A percentile compares a stretch with the other conserved stretches of the same genome.
phyloP scores from a whole-genome alignment of 2,888 invertebrate genomes.

The Noctua pronuba region DNA sequence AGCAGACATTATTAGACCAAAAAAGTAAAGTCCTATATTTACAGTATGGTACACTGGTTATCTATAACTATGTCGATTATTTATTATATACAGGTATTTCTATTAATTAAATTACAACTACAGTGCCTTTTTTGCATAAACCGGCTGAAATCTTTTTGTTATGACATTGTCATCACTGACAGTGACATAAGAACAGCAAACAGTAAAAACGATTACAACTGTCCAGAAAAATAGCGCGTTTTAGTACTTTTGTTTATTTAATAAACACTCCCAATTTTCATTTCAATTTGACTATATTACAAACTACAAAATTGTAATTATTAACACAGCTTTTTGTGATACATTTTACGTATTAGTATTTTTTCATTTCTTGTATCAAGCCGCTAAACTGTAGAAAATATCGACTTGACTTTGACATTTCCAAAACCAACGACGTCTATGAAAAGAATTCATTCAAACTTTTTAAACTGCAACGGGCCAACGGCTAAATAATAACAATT shows the following conservation, averaged over 20 bases:
- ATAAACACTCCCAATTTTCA: background rate
- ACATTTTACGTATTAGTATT: background rate
- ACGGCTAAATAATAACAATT: conserved; percentile 78
- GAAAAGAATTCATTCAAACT: conserved; percentile 69
- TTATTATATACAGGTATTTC: background rate
- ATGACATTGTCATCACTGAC: conserved; percentile 8
- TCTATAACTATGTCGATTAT: background rate
- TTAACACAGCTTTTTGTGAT: background rate
- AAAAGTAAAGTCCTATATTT: background rate
- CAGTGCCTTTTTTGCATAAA: too few species aligned
- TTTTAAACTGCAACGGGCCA: conserved; percentile 86
- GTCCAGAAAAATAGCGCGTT: conserved; percentile 16
- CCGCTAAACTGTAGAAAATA: conserved; percentile 5
- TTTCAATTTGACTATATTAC: background rate
- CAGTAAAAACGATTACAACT: background rate
- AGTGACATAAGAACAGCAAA: background rate
- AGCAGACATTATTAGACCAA: conserved; percentile 74
- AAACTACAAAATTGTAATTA: background rate
- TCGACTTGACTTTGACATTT: conserved; percentile 50
- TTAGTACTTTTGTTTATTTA: background rate
- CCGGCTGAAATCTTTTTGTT: conserved; percentile 4
- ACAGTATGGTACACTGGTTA: background rate
- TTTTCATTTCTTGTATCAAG: conserved; percentile 8
- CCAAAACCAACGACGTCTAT: conserved; percentile 36
- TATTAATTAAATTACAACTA: conserved; percentile 7